Evolutionary conservation across 2,113 vertebrate species (phyloP).

Genomic region (Cryptomyrus ogoouensis): DNA sequence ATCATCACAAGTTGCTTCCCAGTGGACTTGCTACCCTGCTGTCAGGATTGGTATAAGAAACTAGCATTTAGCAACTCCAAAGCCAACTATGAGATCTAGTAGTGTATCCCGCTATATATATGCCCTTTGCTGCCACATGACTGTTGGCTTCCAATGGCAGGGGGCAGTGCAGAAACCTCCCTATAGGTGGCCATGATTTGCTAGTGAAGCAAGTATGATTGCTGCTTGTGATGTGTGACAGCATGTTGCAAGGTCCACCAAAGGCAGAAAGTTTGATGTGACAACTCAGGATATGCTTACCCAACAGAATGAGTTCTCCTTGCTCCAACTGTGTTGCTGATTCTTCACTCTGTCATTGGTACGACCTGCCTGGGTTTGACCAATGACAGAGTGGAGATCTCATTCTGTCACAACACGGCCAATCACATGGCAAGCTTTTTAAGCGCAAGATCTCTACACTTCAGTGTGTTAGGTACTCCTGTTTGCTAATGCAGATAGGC

Average conservation of each 20-base stretch:
- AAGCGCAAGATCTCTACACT: not conserved
- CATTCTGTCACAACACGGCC: not conserved
- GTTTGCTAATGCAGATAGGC: not conserved
- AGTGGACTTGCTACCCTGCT: not conserved
- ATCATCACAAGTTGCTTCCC: not conserved
- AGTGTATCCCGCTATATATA: not conserved
- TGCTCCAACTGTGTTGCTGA: not conserved
- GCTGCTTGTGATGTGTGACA: not conserved
- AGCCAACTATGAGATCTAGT: not conserved
- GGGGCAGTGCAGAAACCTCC: not conserved
- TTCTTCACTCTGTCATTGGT: not conserved
- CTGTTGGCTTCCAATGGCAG: not conserved
- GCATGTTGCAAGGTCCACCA: not conserved
- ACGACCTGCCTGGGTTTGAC: not conserved
- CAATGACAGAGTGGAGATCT: not conserved
- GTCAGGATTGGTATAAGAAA: not conserved
- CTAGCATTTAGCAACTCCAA: not conserved
- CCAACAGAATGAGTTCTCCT: not conserved
- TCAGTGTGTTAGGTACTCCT: not conserved
- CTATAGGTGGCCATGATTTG: not conserved
- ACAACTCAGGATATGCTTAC: not conserved
- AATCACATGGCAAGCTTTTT: not conserved
- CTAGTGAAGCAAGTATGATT: not conserved
- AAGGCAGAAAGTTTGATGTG: not conserved
- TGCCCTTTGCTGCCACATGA: not conserved